These are phyloP conservation scores for Alethe castanea DNA, from an alignment of 2,113 vertebrate species.

Conservation along the genomic window DNA sequence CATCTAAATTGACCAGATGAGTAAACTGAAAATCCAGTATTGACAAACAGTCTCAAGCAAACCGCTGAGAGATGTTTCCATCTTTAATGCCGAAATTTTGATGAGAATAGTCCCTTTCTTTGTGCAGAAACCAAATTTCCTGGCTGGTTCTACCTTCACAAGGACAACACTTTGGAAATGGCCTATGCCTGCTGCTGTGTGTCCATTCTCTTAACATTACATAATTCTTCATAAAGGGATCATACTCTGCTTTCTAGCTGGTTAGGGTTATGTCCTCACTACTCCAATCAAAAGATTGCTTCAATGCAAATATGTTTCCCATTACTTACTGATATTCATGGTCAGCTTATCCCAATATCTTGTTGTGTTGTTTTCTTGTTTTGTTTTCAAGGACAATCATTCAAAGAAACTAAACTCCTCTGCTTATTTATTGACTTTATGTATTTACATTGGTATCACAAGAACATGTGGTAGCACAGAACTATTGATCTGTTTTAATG, in stretches of 20 bases:
- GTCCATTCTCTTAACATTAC: background rate
- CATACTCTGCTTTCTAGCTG: background rate
- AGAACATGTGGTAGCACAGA: background rate
- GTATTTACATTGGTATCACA: background rate
- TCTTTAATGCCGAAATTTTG: background rate
- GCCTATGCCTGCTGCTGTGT: background rate
- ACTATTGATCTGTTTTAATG: background rate
- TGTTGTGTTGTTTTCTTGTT: background rate
- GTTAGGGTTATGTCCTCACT: background rate
- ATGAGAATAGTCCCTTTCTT: background rate
- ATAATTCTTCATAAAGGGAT: background rate
- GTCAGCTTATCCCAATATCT: background rate
- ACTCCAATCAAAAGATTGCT: background rate
- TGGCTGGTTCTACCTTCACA: background rate
- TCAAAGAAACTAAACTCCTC: background rate
- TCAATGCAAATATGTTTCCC: background rate
- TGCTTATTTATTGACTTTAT: background rate
- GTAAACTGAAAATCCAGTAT: background rate
- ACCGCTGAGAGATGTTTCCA: background rate
- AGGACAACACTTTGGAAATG: background rate
- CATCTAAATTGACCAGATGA: background rate
- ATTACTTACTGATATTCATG: background rate
- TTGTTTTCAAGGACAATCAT: background rate
- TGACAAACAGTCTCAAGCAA: background rate
- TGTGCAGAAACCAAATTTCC: background rate